These are phyloP conservation scores for Entomyzon cyanotis DNA, from an alignment of 2,113 vertebrate species.

Conservation along the genomic window DNA sequence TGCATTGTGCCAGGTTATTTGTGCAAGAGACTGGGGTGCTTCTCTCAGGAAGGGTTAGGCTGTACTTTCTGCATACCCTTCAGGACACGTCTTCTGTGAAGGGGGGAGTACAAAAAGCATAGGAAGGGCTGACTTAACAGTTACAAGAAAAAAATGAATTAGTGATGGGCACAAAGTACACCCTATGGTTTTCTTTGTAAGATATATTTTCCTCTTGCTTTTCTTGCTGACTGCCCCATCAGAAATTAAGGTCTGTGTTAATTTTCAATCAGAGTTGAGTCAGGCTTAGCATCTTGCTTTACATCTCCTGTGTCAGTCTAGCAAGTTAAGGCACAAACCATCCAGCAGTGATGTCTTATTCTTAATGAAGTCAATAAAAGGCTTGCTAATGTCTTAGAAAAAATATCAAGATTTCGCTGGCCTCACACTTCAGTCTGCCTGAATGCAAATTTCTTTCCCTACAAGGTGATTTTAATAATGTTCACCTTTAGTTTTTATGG, in stretches of 20 bases:
- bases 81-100: background rate
- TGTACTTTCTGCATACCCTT: background rate
- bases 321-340: background rate
- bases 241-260: background rate
- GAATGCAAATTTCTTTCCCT: background rate
- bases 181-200: background rate
- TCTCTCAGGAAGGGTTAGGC: background rate
- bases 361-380: background rate
- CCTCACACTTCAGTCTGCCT: background rate
- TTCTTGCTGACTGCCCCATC: background rate
- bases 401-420: background rate
- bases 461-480: background rate
- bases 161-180: background rate
- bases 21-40: background rate
- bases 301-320: background rate
- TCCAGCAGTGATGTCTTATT: background rate
- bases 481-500: background rate
- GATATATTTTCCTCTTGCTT: background rate
- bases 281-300: background rate
- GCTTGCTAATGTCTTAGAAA: background rate
- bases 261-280: background rate
- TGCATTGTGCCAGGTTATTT: background rate
- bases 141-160: background rate
- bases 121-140: background rate
- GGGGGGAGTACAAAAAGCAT: background rate